Evolutionary conservation across 2,888 invertebrate genomes (phyloP).

Genomic region (Zaprionus bogoriensis): DNA sequence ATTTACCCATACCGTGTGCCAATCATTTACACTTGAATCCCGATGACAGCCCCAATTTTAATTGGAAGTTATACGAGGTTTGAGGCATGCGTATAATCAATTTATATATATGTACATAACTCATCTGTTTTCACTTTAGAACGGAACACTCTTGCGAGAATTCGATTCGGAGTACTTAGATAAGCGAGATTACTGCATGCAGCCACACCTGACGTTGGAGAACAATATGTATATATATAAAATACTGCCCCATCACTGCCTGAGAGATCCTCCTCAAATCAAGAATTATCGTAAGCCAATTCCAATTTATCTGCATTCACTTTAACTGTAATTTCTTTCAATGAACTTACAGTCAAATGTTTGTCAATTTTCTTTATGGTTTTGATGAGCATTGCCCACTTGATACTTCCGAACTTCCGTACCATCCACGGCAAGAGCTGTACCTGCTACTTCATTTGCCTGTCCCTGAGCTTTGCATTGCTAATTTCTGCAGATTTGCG

Average conservation of each 20-base stretch:
- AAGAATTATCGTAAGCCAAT: background rate
- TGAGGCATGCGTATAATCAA: background rate
- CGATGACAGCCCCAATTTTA: background rate
- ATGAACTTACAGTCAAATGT: slow-evolving; percentile 86
- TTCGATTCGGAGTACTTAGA: slow-evolving; percentile 6
- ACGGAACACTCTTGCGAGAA: slow-evolving; percentile 26
- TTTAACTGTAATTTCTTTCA: background rate
- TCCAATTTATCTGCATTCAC: background rate
- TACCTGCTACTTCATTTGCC: slow-evolving; percentile 35
- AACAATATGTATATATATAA: background rate
- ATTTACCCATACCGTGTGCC: slow-evolving; percentile 38
- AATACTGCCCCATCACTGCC: slow-evolving; percentile 31
- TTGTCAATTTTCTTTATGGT: slow-evolving; percentile 88
- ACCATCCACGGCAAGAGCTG: slow-evolving; percentile 34
- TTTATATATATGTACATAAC: background rate
- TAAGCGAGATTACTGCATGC: slow-evolving; percentile 42
- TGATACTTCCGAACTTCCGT: slow-evolving; percentile 21
- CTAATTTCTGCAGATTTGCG: background rate
- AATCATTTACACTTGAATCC: background rate
- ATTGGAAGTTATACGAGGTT: slow-evolving; percentile 40
- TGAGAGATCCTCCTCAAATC: background rate
- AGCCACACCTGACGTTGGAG: background rate
- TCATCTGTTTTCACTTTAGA: slow-evolving; percentile 9
- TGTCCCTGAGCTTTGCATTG: slow-evolving; percentile 9
- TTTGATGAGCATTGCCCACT: slow-evolving; percentile 84